Evolutionary conservation across 2,797 vertebrate genomes (phyloP), one percentile per base, ranked within the genome.

Genomic region (Amblyopsis hoosieri): DNA sequence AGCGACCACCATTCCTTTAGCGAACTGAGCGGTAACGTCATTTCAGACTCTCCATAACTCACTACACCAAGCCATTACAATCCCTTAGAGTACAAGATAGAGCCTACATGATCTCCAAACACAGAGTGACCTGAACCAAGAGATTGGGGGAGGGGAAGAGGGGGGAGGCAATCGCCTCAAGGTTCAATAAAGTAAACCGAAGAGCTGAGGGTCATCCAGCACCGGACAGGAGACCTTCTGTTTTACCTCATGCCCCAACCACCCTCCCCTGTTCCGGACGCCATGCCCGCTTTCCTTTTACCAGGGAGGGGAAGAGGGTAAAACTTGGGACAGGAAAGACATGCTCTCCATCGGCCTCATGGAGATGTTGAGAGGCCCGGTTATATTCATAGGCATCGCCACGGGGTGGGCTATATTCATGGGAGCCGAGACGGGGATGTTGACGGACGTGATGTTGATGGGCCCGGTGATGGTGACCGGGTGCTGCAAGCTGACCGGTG

Each of bases 331-430:
- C 85, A 99, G 94, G 90, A 98, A 98, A 86, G 96, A 92, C 93
- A 94, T 94, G 87, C 91, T 93, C 42, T 93, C 93, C 82, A 94
- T 87, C 8, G 96, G 91, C 81, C 97, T 93, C 96, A 98, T 97
- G 33, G 96, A 95, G 84, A 98, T 97, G 91, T 98, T 98, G 92
- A 94, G 90, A 0, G 92, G 93, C 3, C 91, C 92, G 4, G 94
- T 92, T 89, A 98, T 90, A 75, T 95, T 98, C 95, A 95, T 97
- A 61, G 95, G 90, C 95, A 97, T 96, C 14, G 97, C 96, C 72
- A 99, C 96, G 0, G 97, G 97, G 81, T 98, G 97, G 54, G 96
- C 96, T 68, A 98, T 96, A 80, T 98, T 99, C 93, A 99, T 96
- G 51, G 94, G 69, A 0, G 91, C 95, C 1, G 89, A 54, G 67